Evolutionary conservation across 2,797 vertebrate genomes (phyloP).

Genomic region (Synaphobranchus kaupii): DNA sequence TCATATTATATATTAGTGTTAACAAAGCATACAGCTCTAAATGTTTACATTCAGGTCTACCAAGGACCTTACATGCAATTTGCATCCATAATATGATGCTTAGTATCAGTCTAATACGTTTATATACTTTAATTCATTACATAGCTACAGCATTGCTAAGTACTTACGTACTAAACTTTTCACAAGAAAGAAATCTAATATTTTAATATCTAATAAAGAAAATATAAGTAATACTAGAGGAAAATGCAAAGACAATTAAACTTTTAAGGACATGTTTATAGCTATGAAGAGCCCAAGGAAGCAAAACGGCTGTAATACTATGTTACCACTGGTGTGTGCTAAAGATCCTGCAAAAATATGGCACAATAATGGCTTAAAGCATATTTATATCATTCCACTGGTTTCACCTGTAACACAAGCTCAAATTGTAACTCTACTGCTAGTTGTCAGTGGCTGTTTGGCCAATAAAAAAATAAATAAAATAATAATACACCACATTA

Average conservation of each 20-base stretch:
- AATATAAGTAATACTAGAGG: conserved; percentile 6
- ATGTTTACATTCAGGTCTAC: background rate
- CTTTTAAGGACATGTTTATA: background rate
- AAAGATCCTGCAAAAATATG: background rate
- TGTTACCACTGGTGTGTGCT: background rate
- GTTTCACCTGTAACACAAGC: background rate
- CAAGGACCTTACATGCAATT: conserved; percentile 11
- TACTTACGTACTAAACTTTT: background rate
- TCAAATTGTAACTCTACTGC: background rate
- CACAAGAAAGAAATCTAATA: conserved; percentile 5
- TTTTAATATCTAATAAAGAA: background rate
- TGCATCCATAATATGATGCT: conserved; percentile 8
- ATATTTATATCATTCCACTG: background rate
- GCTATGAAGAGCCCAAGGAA: background rate
- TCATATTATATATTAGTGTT: conserved; percentile 3
- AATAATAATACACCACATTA: background rate
- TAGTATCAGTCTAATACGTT: background rate
- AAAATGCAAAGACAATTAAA: background rate
- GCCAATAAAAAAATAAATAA: too few relatives aligned
- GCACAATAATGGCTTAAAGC: background rate
- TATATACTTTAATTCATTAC: conserved; percentile 10
- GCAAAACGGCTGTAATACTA: background rate
- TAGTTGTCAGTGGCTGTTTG: background rate
- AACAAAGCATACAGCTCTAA: conserved; percentile 6
- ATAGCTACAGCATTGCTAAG: background rate